Base-by-base conservation (phyloP, 2,888 invertebrate genomes). In the Synergus laeviventris region DNA sequence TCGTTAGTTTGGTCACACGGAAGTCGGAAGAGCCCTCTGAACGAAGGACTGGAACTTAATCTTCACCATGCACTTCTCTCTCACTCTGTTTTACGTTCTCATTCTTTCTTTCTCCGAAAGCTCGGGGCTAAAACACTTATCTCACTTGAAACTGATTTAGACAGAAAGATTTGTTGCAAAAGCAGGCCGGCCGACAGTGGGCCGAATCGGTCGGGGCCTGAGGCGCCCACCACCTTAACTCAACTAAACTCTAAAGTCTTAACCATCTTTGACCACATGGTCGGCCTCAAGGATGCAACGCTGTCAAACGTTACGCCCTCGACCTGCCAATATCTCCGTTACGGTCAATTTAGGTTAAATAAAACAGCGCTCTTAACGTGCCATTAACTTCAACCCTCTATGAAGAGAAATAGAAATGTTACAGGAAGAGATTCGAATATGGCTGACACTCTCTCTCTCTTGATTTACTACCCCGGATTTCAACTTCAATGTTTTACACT, bases 101-200 rank as follows among this genome's bases (percentile, higher is more conserved):
- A 16, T 45, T 42, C 38, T 11, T 11, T 14, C 62, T 8, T 38
- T 54, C 36, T 49, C 38, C 39, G 66, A 74, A 78, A 81, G 80
- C 85, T 76, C 81, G 75, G 59, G 83, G 85, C 81, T 77, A 81
- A 85, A 84, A 86, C 84, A 87, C 86, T 87, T 87, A 87, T 87
- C 87, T 88, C 86, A 83, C 85, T 84, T 85, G 85, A 88, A 89
- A 89, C 87, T 89, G 89, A 90, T 88, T 90, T 88, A 86, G 88
- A 90, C 88, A 84, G 87, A 86, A 86, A 88, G 89, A 90, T 90
- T 90, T 89, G 89, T 89, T 88, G 87, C 86, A 87, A 87, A 87
- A 83, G 84, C 79, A 79, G 78, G 81, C 73, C 64, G 78, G 80
- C 80, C 75, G 83, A 81, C 80, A 82, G 77, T 78, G 62, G 78